Evolutionary conservation across 1,140 invertebrate genomes (phyloP).

Genomic region (Calosoma granatense): DNA sequence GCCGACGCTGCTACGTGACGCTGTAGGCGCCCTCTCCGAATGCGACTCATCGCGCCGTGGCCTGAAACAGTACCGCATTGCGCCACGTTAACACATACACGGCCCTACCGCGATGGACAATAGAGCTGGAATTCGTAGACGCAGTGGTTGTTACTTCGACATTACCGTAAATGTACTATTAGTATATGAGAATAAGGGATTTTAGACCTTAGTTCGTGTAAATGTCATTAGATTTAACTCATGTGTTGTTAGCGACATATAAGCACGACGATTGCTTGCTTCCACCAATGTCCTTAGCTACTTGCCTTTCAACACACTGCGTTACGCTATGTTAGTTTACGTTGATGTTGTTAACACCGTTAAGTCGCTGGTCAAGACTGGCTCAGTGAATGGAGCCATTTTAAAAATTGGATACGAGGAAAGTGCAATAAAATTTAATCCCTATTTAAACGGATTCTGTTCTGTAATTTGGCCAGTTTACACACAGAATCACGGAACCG

Average conservation of each 20-base stretch:
- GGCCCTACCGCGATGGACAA: neutral
- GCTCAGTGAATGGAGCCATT: too few relatives aligned
- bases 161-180: conserved; percentile 2
- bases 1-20: neutral
- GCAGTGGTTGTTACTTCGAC: neutral
- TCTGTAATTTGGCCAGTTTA: too few relatives aligned
- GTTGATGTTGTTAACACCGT: too few relatives aligned
- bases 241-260: neutral
- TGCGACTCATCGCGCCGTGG: neutral
- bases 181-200: conserved; percentile 1
- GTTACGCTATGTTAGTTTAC: too few relatives aligned
- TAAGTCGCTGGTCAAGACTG: too few relatives aligned
- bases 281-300: too few relatives aligned
- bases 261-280: neutral
- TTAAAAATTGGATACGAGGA: too few relatives aligned
- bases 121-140: neutral
- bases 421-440: too few relatives aligned
- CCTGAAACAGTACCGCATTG: neutral
- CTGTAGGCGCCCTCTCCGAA: too few relatives aligned
- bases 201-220: conserved; percentile 1
- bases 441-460: too few relatives aligned
- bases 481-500: too few relatives aligned
- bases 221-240: conserved; percentile 3
- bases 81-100: neutral
- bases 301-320: too few relatives aligned